Conservation (phyloP, 2,888 invertebrate species). For the Megaustenia siamemsis region DNA sequence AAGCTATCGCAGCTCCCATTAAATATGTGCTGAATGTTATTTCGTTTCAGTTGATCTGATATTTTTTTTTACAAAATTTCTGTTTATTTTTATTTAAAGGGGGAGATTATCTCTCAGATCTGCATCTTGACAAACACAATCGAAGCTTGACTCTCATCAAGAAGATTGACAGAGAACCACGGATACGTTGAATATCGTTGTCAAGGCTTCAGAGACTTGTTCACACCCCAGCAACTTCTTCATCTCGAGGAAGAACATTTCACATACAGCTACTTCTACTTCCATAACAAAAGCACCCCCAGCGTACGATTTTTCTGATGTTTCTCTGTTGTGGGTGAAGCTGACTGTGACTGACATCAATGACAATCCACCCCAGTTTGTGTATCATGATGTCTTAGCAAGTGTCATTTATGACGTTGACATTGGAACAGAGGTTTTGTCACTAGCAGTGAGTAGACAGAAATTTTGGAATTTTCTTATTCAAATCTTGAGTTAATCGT, state of each 20-base stretch:
- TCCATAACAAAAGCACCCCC: not conserved
- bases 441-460: constrained; percentile 41
- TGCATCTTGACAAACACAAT: constrained; percentile 43
- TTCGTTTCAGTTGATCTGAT: not conserved
- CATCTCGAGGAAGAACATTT: constrained; percentile 1
- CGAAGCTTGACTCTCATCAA: constrained; percentile 58
- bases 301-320: constrained; percentile 57
- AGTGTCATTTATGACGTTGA: constrained; percentile 96
- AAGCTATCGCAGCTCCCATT: no score
- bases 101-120: constrained; percentile 12
- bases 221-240: constrained; percentile 42
- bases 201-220: constrained; percentile 70
- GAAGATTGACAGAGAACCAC: constrained; percentile 68
- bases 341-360: constrained; percentile 88
- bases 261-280: not conserved
- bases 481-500: no score
- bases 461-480: no score
- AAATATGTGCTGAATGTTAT: no score
- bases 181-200: constrained; percentile 59
- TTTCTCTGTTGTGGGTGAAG: constrained; percentile 67
- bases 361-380: constrained; percentile 92
- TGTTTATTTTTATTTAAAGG: not conserved
- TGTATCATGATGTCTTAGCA: constrained; percentile 89
- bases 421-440: constrained; percentile 85
- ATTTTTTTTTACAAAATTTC: not conserved